Conservation (phyloP, 2,797 vertebrate genomes). For the Leucoraja ocellata region DNA sequence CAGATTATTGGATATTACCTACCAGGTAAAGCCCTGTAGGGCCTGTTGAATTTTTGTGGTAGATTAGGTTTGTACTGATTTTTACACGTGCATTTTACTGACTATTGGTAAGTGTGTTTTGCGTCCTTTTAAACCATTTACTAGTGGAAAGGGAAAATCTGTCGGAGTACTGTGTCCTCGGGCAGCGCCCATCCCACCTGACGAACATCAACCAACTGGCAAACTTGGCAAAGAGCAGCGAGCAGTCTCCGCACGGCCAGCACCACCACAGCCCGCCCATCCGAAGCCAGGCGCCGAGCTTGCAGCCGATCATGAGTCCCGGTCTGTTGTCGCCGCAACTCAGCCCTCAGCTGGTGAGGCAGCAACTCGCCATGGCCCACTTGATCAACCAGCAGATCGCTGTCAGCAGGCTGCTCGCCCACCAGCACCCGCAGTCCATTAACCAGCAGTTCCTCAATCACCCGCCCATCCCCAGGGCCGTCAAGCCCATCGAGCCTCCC, state of each 20-base stretch:
- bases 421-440: slow-evolving; percentile 93
- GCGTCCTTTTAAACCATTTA: slow-evolving; percentile 45
- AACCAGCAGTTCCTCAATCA: slow-evolving; percentile 99
- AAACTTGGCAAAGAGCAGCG: slow-evolving; percentile 67
- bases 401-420: slow-evolving; percentile 89
- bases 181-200: slow-evolving; percentile 87
- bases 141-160: slow-evolving; percentile 93
- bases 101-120: neutral
- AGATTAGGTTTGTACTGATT: neutral
- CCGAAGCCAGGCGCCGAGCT: slow-evolving; percentile 79
- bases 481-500: slow-evolving; percentile 73
- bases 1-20: neutral
- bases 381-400: slow-evolving; percentile 98
- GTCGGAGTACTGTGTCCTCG: slow-evolving; percentile 88
- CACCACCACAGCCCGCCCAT: slow-evolving; percentile 92
- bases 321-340: slow-evolving; percentile 91
- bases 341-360: slow-evolving; percentile 87
- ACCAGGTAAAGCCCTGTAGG: neutral
- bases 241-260: slow-evolving; percentile 84
- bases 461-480: slow-evolving; percentile 83
- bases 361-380: slow-evolving; percentile 97
- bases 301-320: slow-evolving; percentile 92
- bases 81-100: neutral
- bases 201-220: slow-evolving; percentile 82
- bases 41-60: neutral